Conservation (phyloP, 2,113 vertebrate species). For the Thymallus thymallus region DNA sequence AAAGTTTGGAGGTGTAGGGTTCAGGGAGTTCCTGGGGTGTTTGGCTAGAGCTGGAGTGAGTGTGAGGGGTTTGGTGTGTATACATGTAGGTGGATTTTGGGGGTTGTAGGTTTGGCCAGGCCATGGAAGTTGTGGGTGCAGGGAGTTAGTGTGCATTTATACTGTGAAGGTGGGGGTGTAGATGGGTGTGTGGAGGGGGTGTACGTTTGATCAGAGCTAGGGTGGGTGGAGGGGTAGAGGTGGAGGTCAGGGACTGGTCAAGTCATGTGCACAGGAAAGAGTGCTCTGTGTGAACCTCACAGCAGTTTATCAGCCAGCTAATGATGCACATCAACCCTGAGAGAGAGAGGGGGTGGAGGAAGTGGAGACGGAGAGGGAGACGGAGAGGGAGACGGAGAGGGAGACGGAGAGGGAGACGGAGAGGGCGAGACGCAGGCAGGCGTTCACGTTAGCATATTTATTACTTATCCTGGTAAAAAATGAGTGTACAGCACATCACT, state of each 20-base stretch:
- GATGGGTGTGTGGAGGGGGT: neutral
- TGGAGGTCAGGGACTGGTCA: constrained; percentile 59
- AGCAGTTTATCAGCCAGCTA: constrained; percentile 66
- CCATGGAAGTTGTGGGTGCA: neutral
- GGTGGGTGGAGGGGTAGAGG: neutral
- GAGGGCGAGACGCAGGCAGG: neutral
- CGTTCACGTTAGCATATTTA: constrained; percentile 40
- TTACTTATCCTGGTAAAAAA: constrained; percentile 46
- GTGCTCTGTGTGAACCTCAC: constrained; percentile 52
- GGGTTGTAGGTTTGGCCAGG: neutral
- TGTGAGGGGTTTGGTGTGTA: no score
- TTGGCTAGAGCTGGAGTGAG: no score
- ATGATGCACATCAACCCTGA: constrained; percentile 57
- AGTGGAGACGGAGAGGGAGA: neutral
- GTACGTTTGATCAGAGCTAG: neutral
- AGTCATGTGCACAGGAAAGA: constrained; percentile 67
- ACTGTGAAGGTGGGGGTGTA: neutral
- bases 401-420: no score
- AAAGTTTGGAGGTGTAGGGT: no score
- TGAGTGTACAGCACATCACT: constrained; percentile 58
- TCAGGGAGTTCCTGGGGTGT: neutral
- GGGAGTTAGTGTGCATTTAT: constrained; percentile 1
- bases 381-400: no score
- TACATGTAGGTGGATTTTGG: neutral
- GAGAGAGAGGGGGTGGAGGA: neutral